A percentile compares a stretch with the other conserved stretches of the same genome.
Evolutionary conservation across 2,797 vertebrate species (phyloP).

Genomic region (Huso huso): DNA sequence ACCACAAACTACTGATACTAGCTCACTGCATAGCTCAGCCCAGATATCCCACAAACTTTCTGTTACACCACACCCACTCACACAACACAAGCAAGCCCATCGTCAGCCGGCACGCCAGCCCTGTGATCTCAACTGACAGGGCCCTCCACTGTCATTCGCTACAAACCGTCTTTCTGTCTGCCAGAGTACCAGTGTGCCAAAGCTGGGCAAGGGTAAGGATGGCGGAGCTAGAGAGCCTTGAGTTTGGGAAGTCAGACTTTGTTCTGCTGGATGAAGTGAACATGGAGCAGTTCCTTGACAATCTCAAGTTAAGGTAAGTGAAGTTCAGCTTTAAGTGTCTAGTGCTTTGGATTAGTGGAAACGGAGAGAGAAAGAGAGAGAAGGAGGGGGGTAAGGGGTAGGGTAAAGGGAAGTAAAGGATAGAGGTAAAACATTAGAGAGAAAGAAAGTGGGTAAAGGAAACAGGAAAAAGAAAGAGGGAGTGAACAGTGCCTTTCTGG

Average conservation of each 20-base stretch:
- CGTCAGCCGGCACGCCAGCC: not conserved
- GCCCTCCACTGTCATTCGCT: conserved; percentile 19
- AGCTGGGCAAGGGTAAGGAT: conserved; percentile 38
- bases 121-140: conserved; percentile 9
- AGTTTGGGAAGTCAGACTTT: conserved; percentile 85
- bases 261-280: conserved; percentile 85
- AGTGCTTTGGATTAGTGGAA: accelerated
- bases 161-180: conserved; percentile 33
- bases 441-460: not conserved
- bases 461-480: not conserved
- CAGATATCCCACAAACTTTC: not conserved
- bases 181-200: conserved; percentile 12
- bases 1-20: not conserved
- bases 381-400: no score
- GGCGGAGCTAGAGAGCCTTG: conserved; percentile 79
- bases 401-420: not conserved
- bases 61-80: not conserved
- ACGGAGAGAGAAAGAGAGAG: no score
- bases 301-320: conserved; percentile 78
- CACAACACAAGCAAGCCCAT: not conserved
- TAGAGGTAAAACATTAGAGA: not conserved
- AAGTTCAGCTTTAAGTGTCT: not conserved
- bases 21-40: not conserved
- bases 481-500: conserved; percentile 13
- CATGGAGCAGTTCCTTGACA: conserved; percentile 87